A percentile compares a stretch with the other conserved stretches of the same genome.
These are phyloP conservation scores for Phania funesta DNA, from an alignment of 2,888 invertebrate genomes.

Conservation along the genomic window DNA sequence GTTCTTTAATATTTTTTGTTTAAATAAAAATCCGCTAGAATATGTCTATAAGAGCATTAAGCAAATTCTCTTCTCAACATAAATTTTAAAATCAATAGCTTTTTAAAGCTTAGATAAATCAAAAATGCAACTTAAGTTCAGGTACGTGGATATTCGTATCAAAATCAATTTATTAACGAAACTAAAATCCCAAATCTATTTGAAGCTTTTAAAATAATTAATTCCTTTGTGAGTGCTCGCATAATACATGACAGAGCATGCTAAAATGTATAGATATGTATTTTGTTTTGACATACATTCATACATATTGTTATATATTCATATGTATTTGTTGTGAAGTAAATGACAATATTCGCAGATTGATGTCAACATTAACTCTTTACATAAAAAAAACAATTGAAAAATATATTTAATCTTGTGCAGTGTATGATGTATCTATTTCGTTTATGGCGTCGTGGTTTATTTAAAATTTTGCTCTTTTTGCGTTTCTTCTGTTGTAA, in stretches of 20 bases:
- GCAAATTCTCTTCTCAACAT: too few relatives aligned
- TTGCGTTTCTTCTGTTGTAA: too few relatives aligned
- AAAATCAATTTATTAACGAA: neutral
- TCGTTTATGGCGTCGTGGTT: too few relatives aligned
- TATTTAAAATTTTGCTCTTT: too few relatives aligned
- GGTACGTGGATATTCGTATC: neutral
- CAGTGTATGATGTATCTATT: too few relatives aligned
- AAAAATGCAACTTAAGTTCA: neutral
- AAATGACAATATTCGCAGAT: neutral
- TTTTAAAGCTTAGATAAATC: neutral
- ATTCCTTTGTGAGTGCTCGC: neutral
- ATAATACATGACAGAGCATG: neutral
- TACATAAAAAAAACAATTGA: neutral
- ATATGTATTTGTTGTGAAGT: neutral
- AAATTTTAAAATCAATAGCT: too few relatives aligned
- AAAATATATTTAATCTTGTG: neutral
- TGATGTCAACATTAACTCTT: neutral
- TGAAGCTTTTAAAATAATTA: slow-evolving; percentile 76
- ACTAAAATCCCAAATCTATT: slow-evolving; percentile 28
- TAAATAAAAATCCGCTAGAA: too few relatives aligned
- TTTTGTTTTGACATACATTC: neutral
- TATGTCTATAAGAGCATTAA: too few relatives aligned
- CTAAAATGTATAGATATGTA: neutral
- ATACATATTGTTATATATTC: too few relatives aligned
- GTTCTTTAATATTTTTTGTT: too few relatives aligned